Base-by-base conservation (phyloP, 2,797 vertebrate species). In the Liasis olivaceus region DNA sequence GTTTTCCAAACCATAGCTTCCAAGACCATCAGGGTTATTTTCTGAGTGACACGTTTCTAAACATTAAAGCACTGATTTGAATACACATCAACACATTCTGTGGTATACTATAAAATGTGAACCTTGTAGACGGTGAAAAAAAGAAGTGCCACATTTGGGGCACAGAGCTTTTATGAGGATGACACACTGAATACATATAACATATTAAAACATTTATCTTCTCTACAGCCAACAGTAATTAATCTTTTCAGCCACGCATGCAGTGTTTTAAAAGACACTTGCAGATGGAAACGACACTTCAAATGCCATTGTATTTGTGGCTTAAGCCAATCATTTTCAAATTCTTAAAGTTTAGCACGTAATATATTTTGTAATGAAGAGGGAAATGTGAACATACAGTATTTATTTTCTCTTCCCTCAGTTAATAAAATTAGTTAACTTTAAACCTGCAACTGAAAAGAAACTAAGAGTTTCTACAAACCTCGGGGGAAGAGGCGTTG, bases 61-160 rank as follows among this genome's bases (percentile, higher is more conserved):
- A 98, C 97, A 98, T 98, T 98, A 98, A 98, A 98, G 97, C 97
- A 98, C 96, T 96, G 95, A 97, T 98, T 97, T 97, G 97, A 98
- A 97, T 97, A 97, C 94, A 97, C 97, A 97, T 97, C 98, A 98
- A 98, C 97, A 98, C 98, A 97, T 98, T 98, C 97, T 97, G 97
- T 97, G 92, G 96, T 13, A 96, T 97, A 97, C 97, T 97, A 97
- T 97, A 97, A 98, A 98, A 98, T 0, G 95, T 96, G 97, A 98
- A 97, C 97, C 97, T 97, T 98, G 98, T 98, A 97, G 98, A 98
- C 97, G 97, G 96, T 96, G 97, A 97, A 97, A 97, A 96, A 97
- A 96, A 97, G 96, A 97, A 96, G 97, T 91, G 94, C 97, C 97
- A 97, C 97, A 96, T 97, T 98, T 97, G 97, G 97, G 98, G 98